These are phyloP conservation scores for Chaetodon trifasciatus DNA, from an alignment of 2,797 vertebrate genomes.

Conservation along the genomic window DNA sequence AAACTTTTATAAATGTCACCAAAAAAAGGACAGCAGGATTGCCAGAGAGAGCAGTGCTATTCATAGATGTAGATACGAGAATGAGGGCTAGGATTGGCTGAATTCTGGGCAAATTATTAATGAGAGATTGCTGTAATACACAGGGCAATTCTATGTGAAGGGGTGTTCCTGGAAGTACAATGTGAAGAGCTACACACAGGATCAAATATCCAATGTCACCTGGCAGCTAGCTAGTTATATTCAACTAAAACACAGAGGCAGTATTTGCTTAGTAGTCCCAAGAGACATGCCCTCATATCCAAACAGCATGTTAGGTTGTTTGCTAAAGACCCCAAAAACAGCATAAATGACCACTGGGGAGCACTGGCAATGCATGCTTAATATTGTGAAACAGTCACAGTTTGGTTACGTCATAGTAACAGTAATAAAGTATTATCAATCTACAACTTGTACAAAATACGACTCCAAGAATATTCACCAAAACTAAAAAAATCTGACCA, in stretches of 20 bases:
- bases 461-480: too few relatives aligned
- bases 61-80: slow-evolving; percentile 45
- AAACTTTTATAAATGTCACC: slow-evolving; percentile 83
- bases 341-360: too few relatives aligned
- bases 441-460: too few relatives aligned
- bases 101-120: slow-evolving; percentile 38
- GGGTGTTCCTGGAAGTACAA: not conserved
- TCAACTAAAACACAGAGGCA: slow-evolving; percentile 16
- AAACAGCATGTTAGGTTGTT: too few relatives aligned
- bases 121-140: slow-evolving; percentile 21
- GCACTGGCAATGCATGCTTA: too few relatives aligned
- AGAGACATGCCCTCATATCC: too few relatives aligned
- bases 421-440: too few relatives aligned
- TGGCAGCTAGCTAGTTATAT: not conserved
- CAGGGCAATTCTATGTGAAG: not conserved
- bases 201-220: slow-evolving; percentile 24
- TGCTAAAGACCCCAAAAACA: too few relatives aligned
- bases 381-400: too few relatives aligned
- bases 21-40: slow-evolving; percentile 50
- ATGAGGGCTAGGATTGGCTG: not conserved
- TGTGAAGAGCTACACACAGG: slow-evolving; percentile 7
- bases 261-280: not conserved
- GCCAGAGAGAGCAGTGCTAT: slow-evolving; percentile 41
- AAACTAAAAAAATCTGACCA: too few relatives aligned
- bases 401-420: too few relatives aligned